Evolutionary conservation across 35 echinoderm and acorn worm species (phyloP).

Genomic region (Holothuria glaberrima): DNA sequence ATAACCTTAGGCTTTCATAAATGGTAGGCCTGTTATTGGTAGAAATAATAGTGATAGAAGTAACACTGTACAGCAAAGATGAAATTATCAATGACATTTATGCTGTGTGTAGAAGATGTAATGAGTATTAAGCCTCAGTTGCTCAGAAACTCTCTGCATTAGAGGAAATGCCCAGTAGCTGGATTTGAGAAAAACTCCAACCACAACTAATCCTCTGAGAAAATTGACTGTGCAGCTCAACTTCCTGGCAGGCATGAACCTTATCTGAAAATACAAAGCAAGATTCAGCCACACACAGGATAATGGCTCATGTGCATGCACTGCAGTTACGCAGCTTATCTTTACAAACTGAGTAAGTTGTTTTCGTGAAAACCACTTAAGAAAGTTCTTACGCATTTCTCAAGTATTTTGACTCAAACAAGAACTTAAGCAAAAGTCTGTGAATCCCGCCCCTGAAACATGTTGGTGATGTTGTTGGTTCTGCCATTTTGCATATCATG

Average conservation of each 20-base stretch:
- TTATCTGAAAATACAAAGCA: too few species aligned
- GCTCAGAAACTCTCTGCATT: conserved; percentile 53
- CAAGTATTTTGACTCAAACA: neutral
- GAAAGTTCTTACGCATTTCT: conserved; percentile 31
- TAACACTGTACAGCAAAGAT: neutral
- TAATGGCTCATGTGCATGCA: neutral
- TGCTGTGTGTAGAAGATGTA: neutral
- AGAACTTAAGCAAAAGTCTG: conserved; percentile 1
- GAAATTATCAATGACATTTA: conserved; percentile 37
- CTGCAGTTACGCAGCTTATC: too few species aligned
- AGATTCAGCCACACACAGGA: neutral
- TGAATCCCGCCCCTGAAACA: conserved; percentile 25
- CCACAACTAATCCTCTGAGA: too few species aligned
- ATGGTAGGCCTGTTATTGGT: too few species aligned
- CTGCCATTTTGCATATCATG: conserved; percentile 50
- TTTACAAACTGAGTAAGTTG: too few species aligned
- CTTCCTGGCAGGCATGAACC: too few species aligned
- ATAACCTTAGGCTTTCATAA: too few species aligned
- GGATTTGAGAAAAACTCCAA: too few species aligned
- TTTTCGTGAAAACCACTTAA: too few species aligned
- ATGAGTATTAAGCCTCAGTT: conserved; percentile 56
- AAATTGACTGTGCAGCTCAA: too few species aligned
- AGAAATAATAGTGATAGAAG: neutral
- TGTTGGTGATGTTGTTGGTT: conserved; percentile 9
- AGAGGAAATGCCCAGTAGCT: too few species aligned